Conservation (phyloP, 2,888 invertebrate species). For the Eristalis pertinax region DNA sequence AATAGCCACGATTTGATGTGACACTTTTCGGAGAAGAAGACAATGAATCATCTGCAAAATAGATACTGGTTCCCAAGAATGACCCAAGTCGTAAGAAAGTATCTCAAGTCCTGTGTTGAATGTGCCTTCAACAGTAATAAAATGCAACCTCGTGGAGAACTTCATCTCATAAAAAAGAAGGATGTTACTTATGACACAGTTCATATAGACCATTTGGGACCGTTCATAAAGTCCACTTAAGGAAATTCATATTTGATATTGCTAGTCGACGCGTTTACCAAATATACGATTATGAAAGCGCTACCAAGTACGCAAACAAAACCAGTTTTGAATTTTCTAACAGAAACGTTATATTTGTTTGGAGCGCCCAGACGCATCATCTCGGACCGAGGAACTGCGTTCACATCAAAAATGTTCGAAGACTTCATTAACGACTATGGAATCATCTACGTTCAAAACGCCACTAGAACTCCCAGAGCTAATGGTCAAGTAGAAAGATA, state of each 20-base stretch:
- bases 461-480: conserved; percentile 16
- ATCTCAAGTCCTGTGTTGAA: conserved; percentile 29
- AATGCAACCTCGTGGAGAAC: conserved; percentile 24
- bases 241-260: conserved; percentile 27
- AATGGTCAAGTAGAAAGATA: conserved; percentile 10
- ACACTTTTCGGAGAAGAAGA: conserved; percentile 44
- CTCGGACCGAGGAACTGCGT: conserved; percentile 29
- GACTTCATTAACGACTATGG: neutral
- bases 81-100: conserved; percentile 42
- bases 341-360: conserved; percentile 3
- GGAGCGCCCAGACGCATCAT: conserved; percentile 33
- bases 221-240: conserved; percentile 34
- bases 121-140: conserved; percentile 32
- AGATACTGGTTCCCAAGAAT: conserved; percentile 53
- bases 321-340: too few relatives aligned
- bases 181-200: conserved; percentile 25
- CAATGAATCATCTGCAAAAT: conserved; percentile 4
- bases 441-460: neutral
- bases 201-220: conserved; percentile 15
- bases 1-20: conserved; percentile 40
- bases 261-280: conserved; percentile 23
- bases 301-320: conserved; percentile 28
- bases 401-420: conserved; percentile 21
- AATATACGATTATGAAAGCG: conserved; percentile 1
- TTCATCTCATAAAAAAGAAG: conserved; percentile 30